phyloP scores from a whole-genome alignment of 35 echinoderm and acorn worm genomes.

The Anneissia japonica region DNA sequence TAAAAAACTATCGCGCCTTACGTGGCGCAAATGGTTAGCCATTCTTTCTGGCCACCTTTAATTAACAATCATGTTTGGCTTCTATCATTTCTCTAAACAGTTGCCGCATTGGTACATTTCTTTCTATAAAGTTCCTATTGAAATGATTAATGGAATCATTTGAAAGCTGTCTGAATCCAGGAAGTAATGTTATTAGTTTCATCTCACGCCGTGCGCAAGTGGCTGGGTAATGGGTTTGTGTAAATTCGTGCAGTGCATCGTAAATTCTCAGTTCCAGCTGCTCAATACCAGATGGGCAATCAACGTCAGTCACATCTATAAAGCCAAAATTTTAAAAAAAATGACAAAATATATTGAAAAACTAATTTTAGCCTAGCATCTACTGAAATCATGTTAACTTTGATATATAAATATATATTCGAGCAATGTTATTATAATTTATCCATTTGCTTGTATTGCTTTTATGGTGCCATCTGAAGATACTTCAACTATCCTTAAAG shows the following conservation, averaged over 20 bases:
- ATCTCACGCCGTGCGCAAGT: slow-evolving; percentile 42
- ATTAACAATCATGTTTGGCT: slow-evolving; percentile 21
- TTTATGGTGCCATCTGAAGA: neutral
- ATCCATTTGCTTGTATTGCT: neutral
- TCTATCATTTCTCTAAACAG: slow-evolving; percentile 74
- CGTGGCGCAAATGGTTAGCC: too few relatives aligned
- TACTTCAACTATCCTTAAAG: too few relatives aligned
- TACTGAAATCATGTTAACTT: neutral
- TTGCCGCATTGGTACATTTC: slow-evolving; percentile 65
- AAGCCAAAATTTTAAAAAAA: neutral
- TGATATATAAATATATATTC: neutral
- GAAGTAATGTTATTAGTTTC: slow-evolving; percentile 53
- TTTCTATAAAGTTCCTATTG: slow-evolving; percentile 45
- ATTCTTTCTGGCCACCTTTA: too few relatives aligned
- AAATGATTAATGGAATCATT: slow-evolving; percentile 61
- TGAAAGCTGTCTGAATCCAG: slow-evolving; percentile 53
- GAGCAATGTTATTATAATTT: neutral
- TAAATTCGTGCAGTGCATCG: slow-evolving; percentile 70
- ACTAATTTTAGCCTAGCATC: neutral
- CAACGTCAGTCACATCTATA: slow-evolving; percentile 49
- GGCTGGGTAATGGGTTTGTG: slow-evolving; percentile 50
- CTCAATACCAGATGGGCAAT: slow-evolving; percentile 36
- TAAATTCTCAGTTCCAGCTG: slow-evolving; percentile 63
- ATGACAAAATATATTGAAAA: neutral
- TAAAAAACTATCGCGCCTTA: too few relatives aligned